These are phyloP conservation scores for Tenthredo notha DNA, from an alignment of 2,888 invertebrate species.

Conservation along the genomic window DNA sequence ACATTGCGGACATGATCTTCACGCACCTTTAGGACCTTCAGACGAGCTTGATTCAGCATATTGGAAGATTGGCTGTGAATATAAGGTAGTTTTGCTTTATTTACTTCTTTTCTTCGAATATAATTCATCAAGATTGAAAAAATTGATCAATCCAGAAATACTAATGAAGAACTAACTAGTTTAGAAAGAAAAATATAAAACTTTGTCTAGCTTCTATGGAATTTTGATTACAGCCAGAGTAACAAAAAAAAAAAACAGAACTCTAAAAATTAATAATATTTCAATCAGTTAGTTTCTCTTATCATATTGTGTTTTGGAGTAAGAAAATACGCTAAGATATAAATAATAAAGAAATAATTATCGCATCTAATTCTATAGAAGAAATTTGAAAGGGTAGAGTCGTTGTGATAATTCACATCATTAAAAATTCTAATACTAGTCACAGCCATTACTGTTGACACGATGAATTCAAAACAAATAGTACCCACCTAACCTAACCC, in stretches of 20 bases:
- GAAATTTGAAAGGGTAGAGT: not conserved
- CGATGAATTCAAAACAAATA: constrained; percentile 43
- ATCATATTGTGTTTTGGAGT: not conserved
- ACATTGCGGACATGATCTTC: constrained; percentile 96
- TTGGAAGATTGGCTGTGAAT: constrained; percentile 96
- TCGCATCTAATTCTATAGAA: not conserved
- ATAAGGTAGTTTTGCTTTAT: not conserved
- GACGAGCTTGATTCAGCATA: constrained; percentile 98
- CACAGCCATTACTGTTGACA: not conserved
- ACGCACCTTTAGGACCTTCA: constrained; percentile 96
- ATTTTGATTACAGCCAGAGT: not conserved
- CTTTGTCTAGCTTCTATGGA: not conserved
- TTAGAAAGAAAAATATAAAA: not conserved
- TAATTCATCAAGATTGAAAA: not conserved
- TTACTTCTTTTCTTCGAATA: not conserved
- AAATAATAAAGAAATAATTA: not conserved
- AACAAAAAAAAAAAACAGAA: not conserved
- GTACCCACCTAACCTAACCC: constrained; percentile 28
- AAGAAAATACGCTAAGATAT: not conserved
- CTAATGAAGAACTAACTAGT: not conserved
- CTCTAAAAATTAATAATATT: not conserved
- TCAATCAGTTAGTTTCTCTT: not conserved
- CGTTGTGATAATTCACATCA: not conserved
- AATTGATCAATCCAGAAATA: not conserved
- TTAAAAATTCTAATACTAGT: not conserved